A percentile compares a stretch with the other conserved stretches of the same genome.
These are phyloP conservation scores for Trichonephila clavipes DNA, from an alignment of 1,140 invertebrate species.

Conservation along the genomic window DNA sequence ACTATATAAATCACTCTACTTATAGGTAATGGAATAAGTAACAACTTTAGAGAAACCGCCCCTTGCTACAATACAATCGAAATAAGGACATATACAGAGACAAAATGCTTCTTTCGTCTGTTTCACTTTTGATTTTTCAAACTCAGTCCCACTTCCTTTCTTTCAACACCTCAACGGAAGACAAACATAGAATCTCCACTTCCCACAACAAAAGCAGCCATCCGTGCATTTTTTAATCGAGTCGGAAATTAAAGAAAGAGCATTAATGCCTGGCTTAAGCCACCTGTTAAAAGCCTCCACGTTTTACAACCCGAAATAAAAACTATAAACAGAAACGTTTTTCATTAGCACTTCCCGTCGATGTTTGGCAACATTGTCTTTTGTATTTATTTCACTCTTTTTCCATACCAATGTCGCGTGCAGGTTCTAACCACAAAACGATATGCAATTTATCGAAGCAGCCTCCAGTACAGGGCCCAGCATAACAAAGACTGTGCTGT, in stretches of 20 bases:
- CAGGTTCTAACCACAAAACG: neutral
- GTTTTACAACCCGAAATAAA: neutral
- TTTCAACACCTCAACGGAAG: neutral
- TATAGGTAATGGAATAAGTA: too few relatives aligned
- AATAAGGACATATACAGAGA: neutral
- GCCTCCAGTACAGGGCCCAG: neutral
- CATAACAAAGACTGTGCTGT: slow-evolving; percentile 9
- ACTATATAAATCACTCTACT: too few relatives aligned
- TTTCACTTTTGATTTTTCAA: neutral
- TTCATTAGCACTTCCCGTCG: slow-evolving; percentile 66
- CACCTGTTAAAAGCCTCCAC: slow-evolving; percentile 47
- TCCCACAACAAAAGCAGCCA: slow-evolving; percentile 12
- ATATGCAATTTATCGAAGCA: slow-evolving; percentile 43
- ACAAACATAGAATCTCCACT: neutral
- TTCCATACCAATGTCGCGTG: neutral
- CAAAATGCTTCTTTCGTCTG: neutral
- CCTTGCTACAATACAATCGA: too few relatives aligned
- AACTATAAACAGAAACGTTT: slow-evolving; percentile 41
- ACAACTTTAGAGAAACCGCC: too few relatives aligned
- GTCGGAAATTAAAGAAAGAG: slow-evolving; percentile 18
- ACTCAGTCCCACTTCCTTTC: neutral
- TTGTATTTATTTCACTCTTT: neutral
- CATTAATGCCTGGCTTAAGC: slow-evolving; percentile 61
- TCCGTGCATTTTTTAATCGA: slow-evolving; percentile 16
- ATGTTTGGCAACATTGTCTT: neutral